Percentiles rank a stretch among this genome's conserved stretches.
These are phyloP conservation scores for Oxyscelio sp. DNA, from an alignment of 2,888 invertebrate species.

Conservation along the genomic window DNA sequence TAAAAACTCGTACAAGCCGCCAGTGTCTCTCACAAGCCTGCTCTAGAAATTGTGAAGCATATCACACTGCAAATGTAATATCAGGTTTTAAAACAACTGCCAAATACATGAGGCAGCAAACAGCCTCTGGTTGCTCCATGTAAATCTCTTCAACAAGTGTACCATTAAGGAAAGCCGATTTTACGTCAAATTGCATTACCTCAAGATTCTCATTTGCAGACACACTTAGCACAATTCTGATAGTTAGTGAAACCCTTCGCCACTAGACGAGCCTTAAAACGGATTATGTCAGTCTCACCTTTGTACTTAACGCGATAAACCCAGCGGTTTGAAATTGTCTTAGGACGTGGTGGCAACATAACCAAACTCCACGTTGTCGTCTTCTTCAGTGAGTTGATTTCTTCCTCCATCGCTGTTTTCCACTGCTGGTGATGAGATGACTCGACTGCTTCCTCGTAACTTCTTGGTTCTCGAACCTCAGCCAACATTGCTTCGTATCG, in stretches of 20 bases:
- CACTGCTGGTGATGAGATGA: conserved; percentile 14
- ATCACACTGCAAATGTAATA: conserved; percentile 63
- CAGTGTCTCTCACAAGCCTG: conserved; percentile 50
- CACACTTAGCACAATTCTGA: no score
- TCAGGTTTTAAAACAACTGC: conserved; percentile 61
- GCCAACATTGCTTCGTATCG: conserved; percentile 32
- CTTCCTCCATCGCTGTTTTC: conserved; percentile 35
- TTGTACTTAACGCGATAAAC: conserved; percentile 24
- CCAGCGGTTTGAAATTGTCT: conserved; percentile 41
- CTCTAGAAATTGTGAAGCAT: conserved; percentile 58
- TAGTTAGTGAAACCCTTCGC: conserved; percentile 71
- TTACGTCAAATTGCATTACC: background rate
- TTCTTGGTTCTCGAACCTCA: conserved; percentile 33
- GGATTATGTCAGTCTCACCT: background rate
- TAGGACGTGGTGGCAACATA: conserved; percentile 18
- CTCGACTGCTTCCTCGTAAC: conserved; percentile 21
- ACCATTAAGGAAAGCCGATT: background rate
- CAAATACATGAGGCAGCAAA: conserved; percentile 60
- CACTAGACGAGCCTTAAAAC: conserved; percentile 27
- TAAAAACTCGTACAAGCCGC: conserved; percentile 59
- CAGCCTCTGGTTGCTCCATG: conserved; percentile 40
- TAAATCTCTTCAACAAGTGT: background rate
- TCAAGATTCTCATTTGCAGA: background rate
- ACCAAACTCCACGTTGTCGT: conserved; percentile 39
- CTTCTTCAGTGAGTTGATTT: conserved; percentile 25